Evolutionary conservation across 2,888 invertebrate species (phyloP), one percentile per base, ranked within the genome.

Genomic region (Eristalis arbustorum): DNA sequence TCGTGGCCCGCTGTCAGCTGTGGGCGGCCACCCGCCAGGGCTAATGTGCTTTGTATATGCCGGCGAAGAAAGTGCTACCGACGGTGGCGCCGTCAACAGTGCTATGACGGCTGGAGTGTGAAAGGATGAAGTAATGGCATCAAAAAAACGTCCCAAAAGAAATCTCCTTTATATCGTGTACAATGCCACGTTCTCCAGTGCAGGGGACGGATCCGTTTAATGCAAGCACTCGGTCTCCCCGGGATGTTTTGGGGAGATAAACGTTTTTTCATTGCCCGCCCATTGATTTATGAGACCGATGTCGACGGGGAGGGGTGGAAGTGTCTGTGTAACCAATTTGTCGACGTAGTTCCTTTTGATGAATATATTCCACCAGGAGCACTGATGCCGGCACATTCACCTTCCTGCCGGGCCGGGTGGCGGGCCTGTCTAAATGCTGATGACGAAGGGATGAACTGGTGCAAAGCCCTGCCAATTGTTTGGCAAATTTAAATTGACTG

Each of bases 281-380:
- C 72, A 80, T 80, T 84, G 84, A 84, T 84, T 84, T 84, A 84
- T 84, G 75, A n/a, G 62, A 42, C 37, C 14, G 37, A 57, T 75
- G 34, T 71, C 28, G 67, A 57, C 64, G 66, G 71, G 57, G 64
- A n/a, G 25, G 2, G 68, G 40, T 13, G 76, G 72, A 72, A 62
- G 72, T 72, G 80, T 72, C 57, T 84, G 72, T 73, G 76, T 72
- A 84, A 84, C 84, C 76, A 84, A 84, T 84, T 80, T 76, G 80
- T 73, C 72, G 80, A 71, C 67, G 68, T 62, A 62, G 75, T 68
- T 72, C 59, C n/a, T 78, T 49, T 78, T 83, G 83, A 77, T 69
- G 63, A 49, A 63, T 56, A 37, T 14, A 56, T 69, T 28, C 61
- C 71, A 42, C 61, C 37, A 31, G 59, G 42, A 31, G 28, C 34